phyloP scores from a whole-genome alignment of 2,888 invertebrate genomes.

The Tubulanus polymorphus region DNA sequence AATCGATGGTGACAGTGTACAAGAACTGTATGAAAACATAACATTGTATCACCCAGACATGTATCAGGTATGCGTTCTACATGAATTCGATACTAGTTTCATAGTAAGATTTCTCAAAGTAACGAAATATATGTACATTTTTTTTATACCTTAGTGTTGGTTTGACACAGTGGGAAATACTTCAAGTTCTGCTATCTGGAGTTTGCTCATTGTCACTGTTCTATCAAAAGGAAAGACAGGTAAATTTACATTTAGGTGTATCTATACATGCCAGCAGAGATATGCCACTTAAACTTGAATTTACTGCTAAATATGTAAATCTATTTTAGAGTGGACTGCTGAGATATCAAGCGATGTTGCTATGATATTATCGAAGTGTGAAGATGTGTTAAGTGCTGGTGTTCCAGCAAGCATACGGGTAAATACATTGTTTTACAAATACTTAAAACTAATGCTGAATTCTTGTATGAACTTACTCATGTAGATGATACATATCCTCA shows the following conservation, averaged over 20 bases:
- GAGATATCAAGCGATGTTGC: slow-evolving; percentile 70
- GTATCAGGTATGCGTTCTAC: no score
- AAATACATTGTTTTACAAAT: no score
- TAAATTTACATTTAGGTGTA: no score
- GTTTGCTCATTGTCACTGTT: slow-evolving; percentile 30
- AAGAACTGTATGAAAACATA: slow-evolving; percentile 29
- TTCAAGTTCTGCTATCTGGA: slow-evolving; percentile 30
- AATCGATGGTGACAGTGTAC: slow-evolving; percentile 22
- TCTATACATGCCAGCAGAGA: no score
- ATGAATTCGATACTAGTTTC: no score
- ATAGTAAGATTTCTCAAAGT: not conserved
- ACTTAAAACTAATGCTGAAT: no score
- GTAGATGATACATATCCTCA: no score
- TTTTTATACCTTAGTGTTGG: no score
- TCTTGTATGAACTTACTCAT: no score
- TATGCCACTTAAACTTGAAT: no score
- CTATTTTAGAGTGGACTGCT: slow-evolving; percentile 60
- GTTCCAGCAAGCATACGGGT: slow-evolving; percentile 61
- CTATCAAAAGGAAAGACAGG: slow-evolving; percentile 33
- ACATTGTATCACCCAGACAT: slow-evolving; percentile 26
- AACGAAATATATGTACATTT: not conserved
- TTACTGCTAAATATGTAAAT: no score
- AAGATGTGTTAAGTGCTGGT: slow-evolving; percentile 71
- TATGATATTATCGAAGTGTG: slow-evolving; percentile 64
- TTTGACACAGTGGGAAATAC: slow-evolving; percentile 28